Evolutionary conservation across 2,113 vertebrate genomes (phyloP), one percentile per base, ranked within the genome.

Genomic region (Heterotis niloticus): DNA sequence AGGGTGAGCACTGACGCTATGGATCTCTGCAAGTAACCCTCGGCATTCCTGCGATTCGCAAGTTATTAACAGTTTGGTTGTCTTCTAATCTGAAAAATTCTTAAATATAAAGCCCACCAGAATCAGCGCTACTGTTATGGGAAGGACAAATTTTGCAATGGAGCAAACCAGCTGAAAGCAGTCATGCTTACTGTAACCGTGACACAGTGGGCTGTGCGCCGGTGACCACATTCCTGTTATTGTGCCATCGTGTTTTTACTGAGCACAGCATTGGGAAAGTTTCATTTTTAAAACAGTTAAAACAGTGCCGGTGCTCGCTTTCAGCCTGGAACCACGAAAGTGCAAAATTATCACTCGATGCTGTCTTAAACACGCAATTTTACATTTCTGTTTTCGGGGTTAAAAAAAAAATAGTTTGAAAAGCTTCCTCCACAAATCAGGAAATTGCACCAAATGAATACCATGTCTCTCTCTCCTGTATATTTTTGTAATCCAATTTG

Each of bases 401-500:
- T 4, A 17, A 62, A 17, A 62, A 62, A 17, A 62, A 17, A 62
- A 20, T 59, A 14, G 24, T 29, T 34, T 57, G 28, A 78, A 78
- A 29, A 20, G 18, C n/a, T 52, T 71, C 69, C 23, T 24, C 66
- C 29, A 51, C 54, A 64, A 71, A 64, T 18, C 28, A 34, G 5
- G 34, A 16, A 34, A 20, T 62, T 18, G 18, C 28, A 26, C 54
- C 54, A 75, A 73, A 62, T 34, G 76, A 64, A 23, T 60, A 34
- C 18, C 14, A 28, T 71, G 29, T 72, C 26, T 1, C 0, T 64
- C 26, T 17, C 34, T 73, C 10, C 24, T 23, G 13, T 79, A 17
- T 60, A 20, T 56, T 80, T 75, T 80, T 67, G 60, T 75, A 74
- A 57, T 80, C 44, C 51, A 54, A n/a, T 69, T 76, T 51, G 59